These are phyloP conservation scores for Stenurella melanura DNA, from an alignment of 2,888 invertebrate genomes.

Conservation along the genomic window DNA sequence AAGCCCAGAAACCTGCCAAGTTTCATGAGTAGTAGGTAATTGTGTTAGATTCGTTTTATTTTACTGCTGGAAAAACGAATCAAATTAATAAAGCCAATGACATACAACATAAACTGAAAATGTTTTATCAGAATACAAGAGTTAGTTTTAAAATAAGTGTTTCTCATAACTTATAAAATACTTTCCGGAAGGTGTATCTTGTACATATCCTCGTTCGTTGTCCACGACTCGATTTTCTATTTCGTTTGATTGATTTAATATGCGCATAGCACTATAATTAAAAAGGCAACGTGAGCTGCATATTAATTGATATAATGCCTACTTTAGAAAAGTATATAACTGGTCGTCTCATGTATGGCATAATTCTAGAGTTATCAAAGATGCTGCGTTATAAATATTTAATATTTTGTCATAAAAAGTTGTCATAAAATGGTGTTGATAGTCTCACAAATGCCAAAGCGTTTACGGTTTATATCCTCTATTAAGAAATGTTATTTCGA, in stretches of 20 bases:
- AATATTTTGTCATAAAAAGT: background rate
- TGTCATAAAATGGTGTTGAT: background rate
- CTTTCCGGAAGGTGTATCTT: background rate
- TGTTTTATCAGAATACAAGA: no score
- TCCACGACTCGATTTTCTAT: background rate
- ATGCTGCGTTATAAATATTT: slow-evolving; percentile 3
- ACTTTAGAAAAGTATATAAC: slow-evolving; percentile 13
- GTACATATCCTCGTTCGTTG: background rate
- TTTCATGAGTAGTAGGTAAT: no score
- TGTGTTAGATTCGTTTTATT: no score
- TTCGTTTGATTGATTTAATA: slow-evolving; percentile 22
- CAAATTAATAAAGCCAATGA: no score
- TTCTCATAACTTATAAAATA: no score
- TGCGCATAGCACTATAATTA: slow-evolving; percentile 8
- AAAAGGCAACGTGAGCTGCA: background rate
- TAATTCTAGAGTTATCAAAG: background rate
- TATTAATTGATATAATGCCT: slow-evolving; percentile 8
- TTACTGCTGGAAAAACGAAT: no score
- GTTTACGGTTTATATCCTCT: no score
- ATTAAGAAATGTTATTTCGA: no score
- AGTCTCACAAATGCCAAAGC: background rate
- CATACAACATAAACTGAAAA: no score
- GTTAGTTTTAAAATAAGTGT: no score
- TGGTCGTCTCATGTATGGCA: background rate
- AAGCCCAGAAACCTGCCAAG: no score